A percentile compares a stretch with the other conserved stretches of the same genome.
phyloP scores from a whole-genome alignment of 2,113 vertebrate genomes.

The Actenoides lindsayi region DNA sequence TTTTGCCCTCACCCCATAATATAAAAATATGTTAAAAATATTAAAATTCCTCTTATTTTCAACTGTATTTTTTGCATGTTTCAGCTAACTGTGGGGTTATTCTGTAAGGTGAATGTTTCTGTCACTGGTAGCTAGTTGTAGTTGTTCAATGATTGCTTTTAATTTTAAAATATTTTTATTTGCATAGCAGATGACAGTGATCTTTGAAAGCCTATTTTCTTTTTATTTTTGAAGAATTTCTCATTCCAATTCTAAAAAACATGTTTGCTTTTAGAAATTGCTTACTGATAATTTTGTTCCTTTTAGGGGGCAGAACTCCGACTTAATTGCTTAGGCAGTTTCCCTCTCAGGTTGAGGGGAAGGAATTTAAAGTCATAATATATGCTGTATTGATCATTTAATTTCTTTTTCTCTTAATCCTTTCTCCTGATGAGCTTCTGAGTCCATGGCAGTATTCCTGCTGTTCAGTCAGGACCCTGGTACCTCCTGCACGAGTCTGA shows the following conservation, averaged over 20 bases:
- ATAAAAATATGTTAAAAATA: not conserved
- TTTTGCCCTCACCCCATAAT: not conserved
- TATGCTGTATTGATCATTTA: not conserved
- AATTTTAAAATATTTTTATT: too few relatives aligned
- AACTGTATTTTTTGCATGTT: not conserved
- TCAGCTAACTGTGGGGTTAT: not conserved
- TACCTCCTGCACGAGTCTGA: not conserved
- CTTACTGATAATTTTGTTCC: not conserved
- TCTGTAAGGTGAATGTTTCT: not conserved
- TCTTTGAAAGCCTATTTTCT: not conserved
- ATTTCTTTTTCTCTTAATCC: not conserved
- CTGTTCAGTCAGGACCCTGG: not conserved
- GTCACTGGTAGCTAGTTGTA: not conserved
- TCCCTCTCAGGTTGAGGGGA: not conserved
- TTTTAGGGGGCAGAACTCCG: not conserved
- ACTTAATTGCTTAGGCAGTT: not conserved
- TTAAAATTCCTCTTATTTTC: not conserved
- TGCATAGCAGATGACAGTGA: not conserved
- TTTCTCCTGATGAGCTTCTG: not conserved
- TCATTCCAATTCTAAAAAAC: not conserved
- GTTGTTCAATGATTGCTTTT: too few relatives aligned
- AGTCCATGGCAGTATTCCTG: not conserved
- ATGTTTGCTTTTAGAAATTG: not conserved
- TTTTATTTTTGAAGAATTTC: not conserved
- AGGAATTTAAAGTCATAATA: not conserved